Evolutionary conservation across 2,888 invertebrate species (phyloP), one percentile per base, ranked within the genome.

Genomic region (Lasioglossum morio): DNA sequence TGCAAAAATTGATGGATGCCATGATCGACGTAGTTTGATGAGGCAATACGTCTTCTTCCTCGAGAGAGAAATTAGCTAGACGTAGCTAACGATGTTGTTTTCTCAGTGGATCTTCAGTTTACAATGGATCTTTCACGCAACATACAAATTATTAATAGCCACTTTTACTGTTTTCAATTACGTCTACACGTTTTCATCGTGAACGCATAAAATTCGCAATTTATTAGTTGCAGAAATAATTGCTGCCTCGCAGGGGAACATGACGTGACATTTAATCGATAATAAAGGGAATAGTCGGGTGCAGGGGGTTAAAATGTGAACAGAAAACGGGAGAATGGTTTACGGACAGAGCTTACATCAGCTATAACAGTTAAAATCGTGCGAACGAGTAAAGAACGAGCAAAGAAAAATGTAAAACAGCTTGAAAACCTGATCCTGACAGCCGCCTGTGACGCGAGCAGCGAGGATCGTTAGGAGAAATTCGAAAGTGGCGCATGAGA

Each of bases 401-500:
- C n/a, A 57, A 57, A 37, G 19, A 69, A 63, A 30, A 63, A 63
- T 63, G 69, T 23, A 69, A 77, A 70, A 77, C 77, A 77, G 77
- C 80, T 80, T 46, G 30, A 34, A 63, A 81, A 34, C 16, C 30
- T 48, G n/a, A 46, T 12, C 63, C 63, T 2, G 19, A 53, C 30
- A 57, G 34, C 16, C 4, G 23, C 57, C 57, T n/a, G 43, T 14
- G 37, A 19, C 19, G 37, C 19, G 48, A 48, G n/a, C 34, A 12
- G 37, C 19, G 40, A 12, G 12, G 48, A 37, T n/a, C 76, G 77
- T 82, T 77, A 77, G 84, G 53, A 34, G 73, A 80, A 74, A 74
- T 77, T 84, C 34, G 79, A 78, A 84, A 78, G 78, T 63, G 48
- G 76, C 63, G 63, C 74, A 78, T 53, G 82, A 84, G 78, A 27